These are phyloP conservation scores for Aurelia coerulea DNA, from an alignment of 30 jellyfish, hydroid and myxozoan genomes.

Conservation along the genomic window DNA sequence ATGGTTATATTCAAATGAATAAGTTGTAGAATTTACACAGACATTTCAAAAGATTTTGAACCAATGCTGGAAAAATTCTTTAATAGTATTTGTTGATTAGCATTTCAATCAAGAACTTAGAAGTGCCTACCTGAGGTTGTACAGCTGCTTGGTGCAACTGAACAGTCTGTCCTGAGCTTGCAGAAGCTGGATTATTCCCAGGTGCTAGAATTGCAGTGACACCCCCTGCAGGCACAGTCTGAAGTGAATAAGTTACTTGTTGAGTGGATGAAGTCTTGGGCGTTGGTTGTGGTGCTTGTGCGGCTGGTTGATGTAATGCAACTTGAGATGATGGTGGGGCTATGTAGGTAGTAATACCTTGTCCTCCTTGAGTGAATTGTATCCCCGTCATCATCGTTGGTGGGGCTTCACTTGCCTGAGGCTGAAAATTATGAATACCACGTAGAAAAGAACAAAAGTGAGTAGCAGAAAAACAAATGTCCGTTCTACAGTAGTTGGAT, in stretches of 20 bases:
- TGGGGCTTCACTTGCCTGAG: constrained; percentile 34
- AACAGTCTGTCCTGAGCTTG: constrained; percentile 43
- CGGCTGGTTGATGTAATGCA: constrained; percentile 9
- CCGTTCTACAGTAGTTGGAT: too few species aligned
- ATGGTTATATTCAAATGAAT: too few species aligned
- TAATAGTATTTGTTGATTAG: too few species aligned
- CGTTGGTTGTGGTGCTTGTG: constrained; percentile 3
- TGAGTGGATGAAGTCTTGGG: constrained; percentile 35
- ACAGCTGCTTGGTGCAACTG: constrained; percentile 68
- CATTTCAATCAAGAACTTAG: too few species aligned
- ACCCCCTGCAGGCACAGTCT: constrained; percentile 75
- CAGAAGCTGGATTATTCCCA: constrained; percentile 29
- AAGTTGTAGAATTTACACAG: too few species aligned
- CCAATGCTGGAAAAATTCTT: too few species aligned
- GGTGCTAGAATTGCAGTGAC: constrained; percentile 82
- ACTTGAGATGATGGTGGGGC: constrained; percentile 73
- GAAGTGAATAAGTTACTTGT: constrained; percentile 70
- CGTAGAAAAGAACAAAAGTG: not conserved
- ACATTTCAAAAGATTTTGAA: too few species aligned
- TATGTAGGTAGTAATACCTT: constrained; percentile 76
- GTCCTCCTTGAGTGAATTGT: constrained; percentile 62
- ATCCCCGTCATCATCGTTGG: constrained; percentile 45
- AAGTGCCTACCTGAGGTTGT: constrained; percentile 76
- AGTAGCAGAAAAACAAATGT: not conserved
- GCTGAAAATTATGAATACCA: not conserved